Evolutionary conservation across 64 coral and sea anemone species (phyloP), one percentile per base, ranked within the genome.

Genomic region (Montipora efflorescens): DNA sequence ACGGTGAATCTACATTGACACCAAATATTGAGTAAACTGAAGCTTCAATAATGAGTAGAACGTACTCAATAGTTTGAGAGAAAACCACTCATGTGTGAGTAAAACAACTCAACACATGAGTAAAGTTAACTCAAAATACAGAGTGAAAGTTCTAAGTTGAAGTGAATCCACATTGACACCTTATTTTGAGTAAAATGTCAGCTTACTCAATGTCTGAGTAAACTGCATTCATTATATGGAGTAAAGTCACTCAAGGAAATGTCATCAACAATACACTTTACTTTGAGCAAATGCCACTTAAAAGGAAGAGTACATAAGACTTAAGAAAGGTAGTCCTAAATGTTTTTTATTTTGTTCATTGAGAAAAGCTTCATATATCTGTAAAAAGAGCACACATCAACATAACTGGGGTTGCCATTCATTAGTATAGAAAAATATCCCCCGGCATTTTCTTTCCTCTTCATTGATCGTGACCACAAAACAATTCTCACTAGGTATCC

Each of bases 121-220:
- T 78, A 77, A 47, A 36, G 59, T 88, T 88, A 75, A 88, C 86
- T 74, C 69, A 71, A 19, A 71, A 71, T 71, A 71, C 67, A 71
- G 7, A 71, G 67, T 71, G 15, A 71, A 71, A n/a, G 67, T 0
- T 19, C 14, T 71, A 71, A 71, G 18, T 20, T 19, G 67, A 13
- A 71, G 36, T 36, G 36, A 36, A 36, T 36, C 36, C 36, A 36
- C 36, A 36, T 2, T 36, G 36, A 36, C 36, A 36, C 36, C 36
- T 36, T 36, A 36, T 36, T 36, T 36, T 36, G 36, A 36, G 36
- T 36, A 36, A 36, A 36, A 36, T 36, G 36, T 36, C 67, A 36
- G 36, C 36, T 36, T 36, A 71, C 67, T 71, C 36, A 36, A 36
- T 36, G 36, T 36, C 67, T 36, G 36, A 36, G 36, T 36, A 36